Base-by-base conservation (phyloP, 1,140 invertebrate genomes). In the Limonius californicus region DNA sequence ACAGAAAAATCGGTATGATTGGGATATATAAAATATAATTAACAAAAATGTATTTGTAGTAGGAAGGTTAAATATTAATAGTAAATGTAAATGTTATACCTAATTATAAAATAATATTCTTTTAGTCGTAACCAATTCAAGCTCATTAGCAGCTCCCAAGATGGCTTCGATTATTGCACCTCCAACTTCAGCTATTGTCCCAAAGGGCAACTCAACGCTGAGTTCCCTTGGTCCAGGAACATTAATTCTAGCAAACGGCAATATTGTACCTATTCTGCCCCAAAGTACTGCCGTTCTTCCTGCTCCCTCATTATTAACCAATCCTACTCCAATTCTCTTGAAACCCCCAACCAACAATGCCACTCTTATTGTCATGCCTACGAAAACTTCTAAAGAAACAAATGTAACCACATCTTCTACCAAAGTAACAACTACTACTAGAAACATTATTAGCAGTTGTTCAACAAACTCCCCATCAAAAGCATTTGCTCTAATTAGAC, bases 221-320 rank as follows among this genome's bases (percentile, higher is more conserved):
- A 18, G 39, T 32, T 19, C 59, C 14, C 45, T 74, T 18, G 64
- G 69, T 42, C 53, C 73, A 8, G 72, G 73, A 54, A 75, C 72
- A 9, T 59, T 75, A 65, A 65, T 75, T 19, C 60, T 75, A 54
- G 59, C 72, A 1, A 73, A 75, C 61, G 72, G 72, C 32, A 69
- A 61, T 23, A 55, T 74, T 15, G 55, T 72, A 18, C 72, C 72
- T 8, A 55, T 72, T n/a, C 23, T 70, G 54, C 67, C 64, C 35
- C 67, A 62, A 61, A 57, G 65, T 42, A 15, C 57, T 8, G 19
- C 54, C 6, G 45, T 60, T 8, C 11, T 57, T 11, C 65, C 53
- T 23, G 21, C 42, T 11, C 58, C 62, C 21, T 67, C 58, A 20
- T 54, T 64, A 50, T 30, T 63, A 54, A 56, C 67, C 47, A 69